Conservation (phyloP, 2,888 invertebrate genomes). For the Himalopsyche tibetana region DNA sequence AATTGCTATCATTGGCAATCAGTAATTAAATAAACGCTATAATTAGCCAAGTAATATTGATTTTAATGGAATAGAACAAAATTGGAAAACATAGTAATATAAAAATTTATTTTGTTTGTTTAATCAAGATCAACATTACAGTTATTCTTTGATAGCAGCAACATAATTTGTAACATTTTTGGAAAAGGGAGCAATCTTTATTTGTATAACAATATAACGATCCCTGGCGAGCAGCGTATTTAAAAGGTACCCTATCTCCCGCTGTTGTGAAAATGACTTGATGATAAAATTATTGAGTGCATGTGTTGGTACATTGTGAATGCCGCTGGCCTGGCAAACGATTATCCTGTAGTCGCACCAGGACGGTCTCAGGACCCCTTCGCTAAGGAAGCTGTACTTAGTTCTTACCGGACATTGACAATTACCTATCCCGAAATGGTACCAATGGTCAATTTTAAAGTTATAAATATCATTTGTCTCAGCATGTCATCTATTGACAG, state of each 20-base stretch:
- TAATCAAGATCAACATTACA: no score
- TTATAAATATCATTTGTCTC: constrained; percentile 54
- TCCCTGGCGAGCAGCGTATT: not conserved
- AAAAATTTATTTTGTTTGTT: no score
- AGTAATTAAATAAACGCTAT: no score
- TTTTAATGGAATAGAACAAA: no score
- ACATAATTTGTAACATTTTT: no score
- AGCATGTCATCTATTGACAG: constrained; percentile 8
- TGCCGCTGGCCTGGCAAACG: not conserved
- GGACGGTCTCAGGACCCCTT: constrained; percentile 49
- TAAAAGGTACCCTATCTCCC: constrained; percentile 12
- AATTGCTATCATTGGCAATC: no score
- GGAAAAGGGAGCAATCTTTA: not conserved
- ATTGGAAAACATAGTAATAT: no score
- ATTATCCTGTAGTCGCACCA: not conserved
- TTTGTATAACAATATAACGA: not conserved
- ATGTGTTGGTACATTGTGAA: not conserved
- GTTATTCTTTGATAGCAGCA: no score
- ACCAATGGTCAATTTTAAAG: constrained; percentile 55
- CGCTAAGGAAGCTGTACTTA: constrained; percentile 58
- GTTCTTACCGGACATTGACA: constrained; percentile 64
- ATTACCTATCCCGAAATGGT: constrained; percentile 60
- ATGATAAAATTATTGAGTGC: constrained; percentile 7
- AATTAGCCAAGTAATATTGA: no score
- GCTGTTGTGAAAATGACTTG: constrained; percentile 50